Evolutionary conservation across 53 echinoderm and acorn worm genomes (phyloP).

Genomic region (Hippasteria phrygiana): DNA sequence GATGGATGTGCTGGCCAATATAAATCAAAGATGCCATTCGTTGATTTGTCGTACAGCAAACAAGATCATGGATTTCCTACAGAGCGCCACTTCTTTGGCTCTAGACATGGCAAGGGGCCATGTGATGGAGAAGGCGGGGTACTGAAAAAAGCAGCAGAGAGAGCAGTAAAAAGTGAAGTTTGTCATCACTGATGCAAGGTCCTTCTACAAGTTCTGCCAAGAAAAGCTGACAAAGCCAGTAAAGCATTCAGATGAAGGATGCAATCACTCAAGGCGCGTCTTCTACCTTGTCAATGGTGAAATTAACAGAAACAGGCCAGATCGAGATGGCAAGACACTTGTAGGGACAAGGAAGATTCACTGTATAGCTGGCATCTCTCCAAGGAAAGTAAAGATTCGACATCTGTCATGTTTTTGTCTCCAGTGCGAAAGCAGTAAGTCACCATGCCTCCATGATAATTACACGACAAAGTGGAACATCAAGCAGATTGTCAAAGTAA

Average conservation of each 20-base stretch:
- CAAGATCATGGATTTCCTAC: slow-evolving; percentile 1
- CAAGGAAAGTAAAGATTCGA: slow-evolving; percentile 18
- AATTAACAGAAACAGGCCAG: slow-evolving; percentile 50
- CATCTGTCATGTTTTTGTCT: slow-evolving; percentile 25
- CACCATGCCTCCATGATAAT: neutral
- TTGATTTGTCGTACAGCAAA: slow-evolving; percentile 20
- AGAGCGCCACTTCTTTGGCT: slow-evolving; percentile 23
- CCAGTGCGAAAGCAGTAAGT: neutral
- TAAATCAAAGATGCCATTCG: slow-evolving; percentile 35
- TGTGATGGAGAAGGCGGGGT: slow-evolving; percentile 68
- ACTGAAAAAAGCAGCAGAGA: slow-evolving; percentile 40
- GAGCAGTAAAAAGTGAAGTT: slow-evolving; percentile 43
- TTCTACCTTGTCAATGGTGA: slow-evolving; percentile 52
- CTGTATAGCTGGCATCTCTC: slow-evolving; percentile 13
- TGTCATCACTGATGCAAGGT: slow-evolving; percentile 58
- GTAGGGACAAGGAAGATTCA: slow-evolving; percentile 32
- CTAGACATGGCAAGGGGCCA: slow-evolving; percentile 59
- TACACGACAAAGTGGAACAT: no score
- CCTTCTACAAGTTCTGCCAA: slow-evolving; percentile 52
- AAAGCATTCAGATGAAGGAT: slow-evolving; percentile 48
- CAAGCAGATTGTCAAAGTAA: no score
- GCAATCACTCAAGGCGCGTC: slow-evolving; percentile 47
- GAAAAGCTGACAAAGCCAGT: slow-evolving; percentile 60
- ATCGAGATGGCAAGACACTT: slow-evolving; percentile 40
- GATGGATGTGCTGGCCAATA: slow-evolving; percentile 44